Evolutionary conservation across 1,140 invertebrate genomes (phyloP), one percentile per base, ranked within the genome.

Genomic region (Coenobita brevimanus): DNA sequence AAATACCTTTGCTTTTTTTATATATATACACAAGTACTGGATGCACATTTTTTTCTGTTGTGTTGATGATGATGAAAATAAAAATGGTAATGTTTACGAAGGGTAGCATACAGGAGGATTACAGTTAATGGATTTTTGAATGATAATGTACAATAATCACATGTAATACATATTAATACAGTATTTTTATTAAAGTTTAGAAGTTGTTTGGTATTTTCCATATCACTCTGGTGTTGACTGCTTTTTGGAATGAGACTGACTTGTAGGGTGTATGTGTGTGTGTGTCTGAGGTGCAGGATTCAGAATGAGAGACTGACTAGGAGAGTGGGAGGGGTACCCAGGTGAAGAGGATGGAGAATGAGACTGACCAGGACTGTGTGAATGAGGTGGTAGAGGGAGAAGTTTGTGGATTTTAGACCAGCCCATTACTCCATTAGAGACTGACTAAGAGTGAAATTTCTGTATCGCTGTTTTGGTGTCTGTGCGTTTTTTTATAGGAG

Each of bases 151-250:
- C 84, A 87, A 87, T 87, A 80, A 87, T 87, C 84, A 87, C 64
- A 46, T 87, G 84, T 87, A 87, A 78, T 87, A 80, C 84, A 80
- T 80, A 87, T 87, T 87, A 87, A 87, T 87, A 87, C 84, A 87
- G 64, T 87, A 87, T 87, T 87, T 87, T 87, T 87, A 87, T 69
- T 87, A 87, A 87, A 87, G 75, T 87, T 80, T 80, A 54, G 21
- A 50, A 38, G 8, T 79, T 62, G 60, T 79, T 86, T 86, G 1
- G 33, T 64, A 27, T 85, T 43, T 36, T 33, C 46, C 30, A n/a
- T n/a, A n/a, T n/a, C n/a, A n/a, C n/a, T n/a, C n/a, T n/a, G n/a
- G n/a, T n/a, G n/a, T n/a, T n/a, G n/a, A n/a, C n/a, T n/a, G n/a
- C n/a, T 24, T 60, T 41, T 3, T 17, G 30, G 30, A 30, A 24